Evolutionary conservation across 2,888 invertebrate genomes (phyloP), one percentile per base, ranked within the genome.

Genomic region (Drosophila mimica): DNA sequence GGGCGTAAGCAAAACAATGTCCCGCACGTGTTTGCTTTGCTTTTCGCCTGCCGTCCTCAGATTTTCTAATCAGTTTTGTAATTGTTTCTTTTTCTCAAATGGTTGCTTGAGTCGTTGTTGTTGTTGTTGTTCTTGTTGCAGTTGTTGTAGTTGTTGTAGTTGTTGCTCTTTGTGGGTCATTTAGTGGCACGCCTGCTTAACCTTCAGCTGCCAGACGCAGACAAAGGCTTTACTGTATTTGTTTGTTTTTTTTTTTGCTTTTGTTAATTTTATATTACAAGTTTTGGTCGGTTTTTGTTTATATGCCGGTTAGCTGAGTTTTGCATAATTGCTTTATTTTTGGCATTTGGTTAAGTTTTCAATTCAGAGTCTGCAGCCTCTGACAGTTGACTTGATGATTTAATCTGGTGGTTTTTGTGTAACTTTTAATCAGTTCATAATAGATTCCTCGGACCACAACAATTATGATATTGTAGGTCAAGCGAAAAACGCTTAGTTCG

Each of bases 31-130:
- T 79, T 84, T 73, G 67, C 62, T 75, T 87, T 73, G 67, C 62
- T 62, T 54, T 71, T 49, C 53, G 70, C 60, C 65, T 59, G 72
- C 61, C 76, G 15, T 43, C 20, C 33, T 70, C 81, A 82, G 90
- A 90, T 90, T 86, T 90, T 86, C 88, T 86, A 86, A 86, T 86
- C 90, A 86, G 85, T 86, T 86, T 88, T 82, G 90, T 90, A 86
- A 86, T 86, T 86, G 90, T 86, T 88, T 86, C 86, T 76, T 87
- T 73, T 76, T 31, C 71, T 49, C 40, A 25, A 70, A 56, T 67
- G 72, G 56, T 56, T 71, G 53, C 63, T 61, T 33, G 53, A 49
- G 46, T 61, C 70, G 53, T 28, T 49, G 8, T 28, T 28, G 3
- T 58, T 58, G 65, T 64, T 60, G 70, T 36, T 80, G 74, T 28